Evolutionary conservation across 2,113 vertebrate genomes (phyloP), one percentile per base, ranked within the genome.

Genomic region (Poeciliopsis occidentalis): DNA sequence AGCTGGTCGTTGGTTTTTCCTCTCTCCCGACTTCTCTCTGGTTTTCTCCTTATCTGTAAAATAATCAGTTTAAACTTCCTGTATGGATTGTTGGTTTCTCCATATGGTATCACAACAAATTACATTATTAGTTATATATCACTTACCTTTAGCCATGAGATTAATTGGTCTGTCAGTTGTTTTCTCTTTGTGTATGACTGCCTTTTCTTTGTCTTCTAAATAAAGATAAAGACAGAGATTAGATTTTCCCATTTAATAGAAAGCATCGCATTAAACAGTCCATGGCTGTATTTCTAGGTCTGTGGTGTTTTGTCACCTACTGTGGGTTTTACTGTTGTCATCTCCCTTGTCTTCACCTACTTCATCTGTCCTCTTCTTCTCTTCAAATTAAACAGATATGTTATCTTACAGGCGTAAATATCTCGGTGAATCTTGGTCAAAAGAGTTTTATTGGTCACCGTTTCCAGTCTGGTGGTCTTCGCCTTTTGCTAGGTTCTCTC

Each of bases 281-380:
- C 32, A 34, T 34, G 37, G 19, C 63, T 22, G 32, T 11, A 64
- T 4, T 34, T 39, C 11, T 11, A 44, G 65, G 26, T 13, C 22
- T 27, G 12, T 27, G 64, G 24, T 67, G 65, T 67, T 51, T 68
- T 17, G 13, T 30, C 8, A 69, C 67, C 27, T 69, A 69, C 67
- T 44, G 24, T 54, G 10, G 26, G 8, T 26, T 7, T 13, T 10
- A 22, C 26, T 47, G 66, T 30, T 67, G 66, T 8, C 26, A 22
- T 29, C 15, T 29, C 1, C 29, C 7, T 30, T 47, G 27, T 11
- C 8, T 13, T n/a, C 26, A 37, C 19, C 2, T 8, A 0, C 30
- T 64, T 13, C 12, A 7, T 2, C 37, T 67, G 2, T 67, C 19
- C 7, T 19, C 61, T 31, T 19, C 31, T 63, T 19, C 8, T 19